A percentile compares a stretch with the other conserved stretches of the same genome.
These are phyloP conservation scores for Trialeurodes vaporariorum DNA, from an alignment of 1,140 invertebrate genomes.

Conservation along the genomic window DNA sequence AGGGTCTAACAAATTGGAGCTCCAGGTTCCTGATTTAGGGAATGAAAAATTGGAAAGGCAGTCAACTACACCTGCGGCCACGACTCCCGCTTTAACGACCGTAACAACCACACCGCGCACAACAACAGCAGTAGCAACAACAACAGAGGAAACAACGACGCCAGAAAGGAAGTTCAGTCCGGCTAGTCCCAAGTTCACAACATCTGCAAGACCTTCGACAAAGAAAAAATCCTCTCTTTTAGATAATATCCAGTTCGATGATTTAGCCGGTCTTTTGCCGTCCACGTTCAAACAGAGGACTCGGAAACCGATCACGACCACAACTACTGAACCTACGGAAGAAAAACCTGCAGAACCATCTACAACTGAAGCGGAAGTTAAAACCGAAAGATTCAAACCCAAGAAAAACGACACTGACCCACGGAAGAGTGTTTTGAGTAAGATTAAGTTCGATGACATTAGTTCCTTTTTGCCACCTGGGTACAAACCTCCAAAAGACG, in stretches of 20 bases:
- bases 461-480: slow-evolving; percentile 31
- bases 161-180: slow-evolving; percentile 49
- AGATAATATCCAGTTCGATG: slow-evolving; percentile 47
- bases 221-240: slow-evolving; percentile 31
- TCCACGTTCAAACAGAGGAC: slow-evolving; percentile 46
- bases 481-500: slow-evolving; percentile 24
- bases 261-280: slow-evolving; percentile 43
- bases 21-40: slow-evolving; percentile 38
- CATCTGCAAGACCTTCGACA: slow-evolving; percentile 33
- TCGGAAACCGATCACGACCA: slow-evolving; percentile 39
- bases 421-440: slow-evolving; percentile 21
- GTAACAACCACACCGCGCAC: slow-evolving; percentile 23
- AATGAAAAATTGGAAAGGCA: slow-evolving; percentile 37
- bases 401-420: slow-evolving; percentile 3
- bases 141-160: slow-evolving; percentile 37
- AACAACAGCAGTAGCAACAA: slow-evolving; percentile 37
- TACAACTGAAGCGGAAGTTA: background rate
- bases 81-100: slow-evolving; percentile 19
- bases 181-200: slow-evolving; percentile 38
- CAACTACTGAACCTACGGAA: slow-evolving; percentile 17
- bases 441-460: slow-evolving; percentile 32
- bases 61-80: slow-evolving; percentile 27
- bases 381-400: slow-evolving; percentile 2
- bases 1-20: slow-evolving; percentile 33
- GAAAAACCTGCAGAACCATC: slow-evolving; percentile 8